Percentiles rank a stretch among this genome's conserved stretches.
These are phyloP conservation scores for Meandrina meandrites DNA, from an alignment of 92 coral and sea anemone genomes.

Conservation along the genomic window DNA sequence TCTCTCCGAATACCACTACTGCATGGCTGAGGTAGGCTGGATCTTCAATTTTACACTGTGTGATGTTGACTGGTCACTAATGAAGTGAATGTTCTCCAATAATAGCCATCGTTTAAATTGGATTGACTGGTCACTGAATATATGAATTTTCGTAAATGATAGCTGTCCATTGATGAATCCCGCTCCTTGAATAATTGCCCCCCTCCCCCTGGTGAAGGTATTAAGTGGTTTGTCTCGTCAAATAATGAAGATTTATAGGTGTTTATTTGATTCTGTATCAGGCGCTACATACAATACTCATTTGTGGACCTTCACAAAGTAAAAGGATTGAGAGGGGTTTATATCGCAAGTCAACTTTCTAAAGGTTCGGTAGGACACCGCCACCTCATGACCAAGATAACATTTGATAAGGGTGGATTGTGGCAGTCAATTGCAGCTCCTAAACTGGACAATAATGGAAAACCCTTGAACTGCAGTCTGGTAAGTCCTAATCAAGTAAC, in stretches of 20 bases:
- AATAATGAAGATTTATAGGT: not conserved
- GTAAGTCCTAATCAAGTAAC: slow-evolving; percentile 62
- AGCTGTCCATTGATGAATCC: too few relatives aligned
- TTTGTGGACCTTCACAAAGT: slow-evolving; percentile 96
- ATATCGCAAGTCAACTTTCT: slow-evolving; percentile 88
- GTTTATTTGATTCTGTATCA: slow-evolving; percentile 18
- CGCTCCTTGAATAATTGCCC: too few relatives aligned
- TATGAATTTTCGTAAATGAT: too few relatives aligned
- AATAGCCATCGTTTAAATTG: too few relatives aligned
- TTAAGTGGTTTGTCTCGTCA: too few relatives aligned
- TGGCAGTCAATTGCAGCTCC: slow-evolving; percentile 82
- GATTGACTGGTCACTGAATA: too few relatives aligned
- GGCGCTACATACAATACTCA: slow-evolving; percentile 74
- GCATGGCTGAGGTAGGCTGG: slow-evolving; percentile 82
- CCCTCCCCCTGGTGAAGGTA: too few relatives aligned
- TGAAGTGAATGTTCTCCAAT: too few relatives aligned
- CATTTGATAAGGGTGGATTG: slow-evolving; percentile 88
- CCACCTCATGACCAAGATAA: slow-evolving; percentile 65
- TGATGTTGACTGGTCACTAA: too few relatives aligned
- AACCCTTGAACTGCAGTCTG: slow-evolving; percentile 65
- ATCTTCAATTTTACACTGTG: not conserved
- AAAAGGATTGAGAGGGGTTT: slow-evolving; percentile 86
- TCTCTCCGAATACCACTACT: slow-evolving; percentile 64
- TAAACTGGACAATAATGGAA: slow-evolving; percentile 55
- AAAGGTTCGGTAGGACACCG: slow-evolving; percentile 74